These are phyloP conservation scores for Myrmecophaga tridactyla DNA, from an alignment of 2,113 vertebrate genomes.

Conservation along the genomic window DNA sequence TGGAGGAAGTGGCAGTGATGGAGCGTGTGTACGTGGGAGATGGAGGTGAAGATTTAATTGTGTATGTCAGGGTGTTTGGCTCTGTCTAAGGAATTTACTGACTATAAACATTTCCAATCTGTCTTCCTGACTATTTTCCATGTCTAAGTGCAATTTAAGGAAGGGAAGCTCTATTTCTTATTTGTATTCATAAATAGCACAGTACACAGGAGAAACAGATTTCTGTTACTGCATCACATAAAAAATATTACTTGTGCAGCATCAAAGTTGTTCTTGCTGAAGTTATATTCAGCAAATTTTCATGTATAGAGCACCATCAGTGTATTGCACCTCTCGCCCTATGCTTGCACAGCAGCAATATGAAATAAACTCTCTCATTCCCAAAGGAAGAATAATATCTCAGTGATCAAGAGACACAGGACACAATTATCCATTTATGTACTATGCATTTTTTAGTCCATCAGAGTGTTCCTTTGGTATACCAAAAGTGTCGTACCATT, in stretches of 20 bases:
- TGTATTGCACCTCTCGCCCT: background rate
- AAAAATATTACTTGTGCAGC: background rate
- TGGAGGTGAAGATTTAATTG: background rate
- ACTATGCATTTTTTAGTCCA: background rate
- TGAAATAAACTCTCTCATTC: background rate
- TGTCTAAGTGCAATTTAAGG: background rate
- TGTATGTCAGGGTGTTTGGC: background rate
- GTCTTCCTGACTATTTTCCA: conserved; percentile 9
- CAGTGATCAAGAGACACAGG: background rate
- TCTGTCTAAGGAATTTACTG: background rate
- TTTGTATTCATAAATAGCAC: conserved; percentile 6
- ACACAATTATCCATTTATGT: background rate
- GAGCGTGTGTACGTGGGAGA: background rate
- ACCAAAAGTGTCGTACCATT: background rate
- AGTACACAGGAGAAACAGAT: conserved; percentile 21
- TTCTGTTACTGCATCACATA: background rate
- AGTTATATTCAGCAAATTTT: background rate
- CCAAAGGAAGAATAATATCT: background rate
- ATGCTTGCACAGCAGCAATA: background rate
- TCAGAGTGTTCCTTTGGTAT: background rate
- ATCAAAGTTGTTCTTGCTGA: background rate
- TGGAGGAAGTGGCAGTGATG: background rate
- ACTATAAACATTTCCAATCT: background rate
- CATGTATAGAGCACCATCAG: background rate
- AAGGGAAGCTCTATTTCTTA: background rate